These are phyloP conservation scores for Atractosteus spatula DNA, from an alignment of 2,113 vertebrate species.

Conservation along the genomic window DNA sequence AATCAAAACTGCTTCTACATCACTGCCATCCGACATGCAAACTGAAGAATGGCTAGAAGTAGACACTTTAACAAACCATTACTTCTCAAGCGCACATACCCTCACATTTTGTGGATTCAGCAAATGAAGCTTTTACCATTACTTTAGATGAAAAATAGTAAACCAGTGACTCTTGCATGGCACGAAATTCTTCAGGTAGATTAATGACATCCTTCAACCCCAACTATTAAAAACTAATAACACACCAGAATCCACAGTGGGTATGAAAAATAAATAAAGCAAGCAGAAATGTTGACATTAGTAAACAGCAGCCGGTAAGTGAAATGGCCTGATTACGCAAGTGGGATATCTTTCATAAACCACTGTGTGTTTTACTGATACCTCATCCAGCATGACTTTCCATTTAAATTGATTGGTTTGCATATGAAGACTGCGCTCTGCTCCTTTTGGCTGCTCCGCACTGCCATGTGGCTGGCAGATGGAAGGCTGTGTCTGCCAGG, in stretches of 20 bases:
- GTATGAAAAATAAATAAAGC: constrained; percentile 5
- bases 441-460: constrained; percentile 16
- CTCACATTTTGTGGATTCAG: too few relatives aligned
- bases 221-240: background rate
- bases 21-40: too few relatives aligned
- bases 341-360: constrained; percentile 4
- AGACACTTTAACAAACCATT: too few relatives aligned
- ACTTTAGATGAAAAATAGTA: too few relatives aligned
- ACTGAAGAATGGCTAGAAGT: too few relatives aligned
- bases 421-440: constrained; percentile 24
- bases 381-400: constrained; percentile 14
- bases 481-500: constrained; percentile 33
- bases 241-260: background rate
- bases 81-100: too few relatives aligned
- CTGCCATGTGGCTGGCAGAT: constrained; percentile 46
- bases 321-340: background rate
- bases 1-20: too few relatives aligned
- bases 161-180: background rate
- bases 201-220: background rate
- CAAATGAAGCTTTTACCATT: too few relatives aligned
- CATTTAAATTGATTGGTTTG: constrained; percentile 38
- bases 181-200: background rate
- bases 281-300: constrained; percentile 30
- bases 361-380: constrained; percentile 2
- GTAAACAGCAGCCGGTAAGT: background rate